Base-by-base conservation (phyloP, 2,113 vertebrate species). In the Sterna hirundo region DNA sequence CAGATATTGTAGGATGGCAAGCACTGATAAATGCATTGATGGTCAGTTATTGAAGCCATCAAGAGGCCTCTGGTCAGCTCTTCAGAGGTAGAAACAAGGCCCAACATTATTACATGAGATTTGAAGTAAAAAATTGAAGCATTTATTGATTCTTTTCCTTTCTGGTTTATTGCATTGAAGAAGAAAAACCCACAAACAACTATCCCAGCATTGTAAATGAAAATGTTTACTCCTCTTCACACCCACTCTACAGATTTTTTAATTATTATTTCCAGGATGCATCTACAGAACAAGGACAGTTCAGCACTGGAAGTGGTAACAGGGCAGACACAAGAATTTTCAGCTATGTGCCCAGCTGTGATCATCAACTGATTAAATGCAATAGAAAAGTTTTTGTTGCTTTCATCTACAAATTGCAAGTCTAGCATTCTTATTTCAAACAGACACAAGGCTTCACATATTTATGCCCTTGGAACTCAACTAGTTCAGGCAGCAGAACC, bases 401-500 rank as follows among this genome's bases (percentile, higher is more conserved):
- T 85, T 91, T 75, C 52, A 79, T 32, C 52, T 76, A 47, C 64
- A 76, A 47, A 55, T 18, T 34, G 15, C 5, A n/a, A 64, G 52
- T 36, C 30, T n/a, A 61, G 6, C 29, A 36, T 36, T 76, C 65
- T 25, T 27, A 89, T 38, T 83, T 80, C 83, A 83, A 30, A 49
- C 40, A 88, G n/a, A 74, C 26, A 78, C 11, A 26, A 38, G 38
- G 60, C 15, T 40, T 66, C 74, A 36, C 4, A 5, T 75, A 88
- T 70, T 77, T 58, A 62, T 51, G 58, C 11, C 27, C 78, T 30
- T 21, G 66, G 58, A 94, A 79, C 64, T 91, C 70, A 52, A 93
- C 77, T n/a, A 32, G 90, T 34, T 95, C 84, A 94, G 85, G 92
- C 87, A 80, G 96, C 84, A 94, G 75, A 97, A 96, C 95, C 94